Percentiles rank a stretch among this genome's conserved stretches.
Evolutionary conservation across 2,797 vertebrate species (phyloP).

Genomic region (Diplodus puntazzo): DNA sequence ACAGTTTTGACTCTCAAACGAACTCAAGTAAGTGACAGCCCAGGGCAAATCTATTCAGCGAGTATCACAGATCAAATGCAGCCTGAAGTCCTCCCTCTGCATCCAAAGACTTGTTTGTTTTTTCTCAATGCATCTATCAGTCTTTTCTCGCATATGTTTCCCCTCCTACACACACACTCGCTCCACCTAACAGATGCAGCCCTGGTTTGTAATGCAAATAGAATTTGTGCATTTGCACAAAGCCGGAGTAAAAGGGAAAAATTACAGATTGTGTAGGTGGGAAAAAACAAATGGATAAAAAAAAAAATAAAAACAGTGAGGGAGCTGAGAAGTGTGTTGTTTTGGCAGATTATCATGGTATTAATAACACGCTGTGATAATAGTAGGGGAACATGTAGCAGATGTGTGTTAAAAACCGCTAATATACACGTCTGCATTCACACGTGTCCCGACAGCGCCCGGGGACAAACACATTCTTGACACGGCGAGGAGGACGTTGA

Average conservation of each 20-base stretch:
- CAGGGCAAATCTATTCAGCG: slow-evolving; percentile 36
- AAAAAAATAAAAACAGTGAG: not conserved
- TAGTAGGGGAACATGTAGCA: not conserved
- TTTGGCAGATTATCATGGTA: not conserved
- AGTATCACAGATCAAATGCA: slow-evolving; percentile 42
- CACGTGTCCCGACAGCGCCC: slow-evolving; percentile 47
- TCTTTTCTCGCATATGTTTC: slow-evolving; percentile 24
- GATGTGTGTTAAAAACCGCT: slow-evolving; percentile 26
- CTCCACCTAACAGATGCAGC: slow-evolving; percentile 45
- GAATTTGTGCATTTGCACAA: slow-evolving; percentile 38
- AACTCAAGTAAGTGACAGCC: slow-evolving; percentile 52
- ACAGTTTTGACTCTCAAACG: slow-evolving; percentile 34
- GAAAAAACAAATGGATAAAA: slow-evolving; percentile 28
- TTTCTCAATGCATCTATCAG: slow-evolving; percentile 30
- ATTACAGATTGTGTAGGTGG: slow-evolving; percentile 43
- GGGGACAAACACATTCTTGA: slow-evolving; percentile 38
- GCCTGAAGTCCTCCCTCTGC: slow-evolving; percentile 24
- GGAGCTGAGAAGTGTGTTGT: not conserved
- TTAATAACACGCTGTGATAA: not conserved
- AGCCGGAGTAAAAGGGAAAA: slow-evolving; percentile 6
- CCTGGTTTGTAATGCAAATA: slow-evolving; percentile 53
- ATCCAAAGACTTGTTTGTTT: slow-evolving; percentile 24
- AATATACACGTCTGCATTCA: slow-evolving; percentile 50
- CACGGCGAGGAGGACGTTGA: slow-evolving; percentile 41
- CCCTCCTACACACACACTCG: slow-evolving; percentile 49